Evolutionary conservation across 2,888 invertebrate genomes (phyloP).

Genomic region (Drosophila nr. medialis): DNA sequence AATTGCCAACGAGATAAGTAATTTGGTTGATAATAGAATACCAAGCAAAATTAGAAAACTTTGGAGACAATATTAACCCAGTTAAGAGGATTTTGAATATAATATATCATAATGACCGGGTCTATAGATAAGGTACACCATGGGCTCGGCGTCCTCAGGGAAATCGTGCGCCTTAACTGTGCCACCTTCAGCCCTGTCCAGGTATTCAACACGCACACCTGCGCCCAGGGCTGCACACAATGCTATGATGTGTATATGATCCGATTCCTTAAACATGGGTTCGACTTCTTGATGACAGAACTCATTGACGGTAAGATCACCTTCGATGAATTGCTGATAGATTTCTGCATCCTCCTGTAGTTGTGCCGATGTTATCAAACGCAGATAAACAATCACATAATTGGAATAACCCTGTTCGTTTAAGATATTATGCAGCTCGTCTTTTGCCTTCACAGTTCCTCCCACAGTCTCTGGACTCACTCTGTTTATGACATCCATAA

Average conservation of each 20-base stretch:
- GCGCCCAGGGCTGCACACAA: constrained; percentile 94
- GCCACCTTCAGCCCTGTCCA: constrained; percentile 96
- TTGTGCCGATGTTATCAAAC: constrained; percentile 97
- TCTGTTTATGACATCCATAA: constrained; percentile 95
- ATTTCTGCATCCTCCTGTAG: constrained; percentile 97
- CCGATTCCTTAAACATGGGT: constrained; percentile 89
- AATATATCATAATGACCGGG: constrained; percentile 99
- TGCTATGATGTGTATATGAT: constrained; percentile 99
- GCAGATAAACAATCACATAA: constrained; percentile 96
- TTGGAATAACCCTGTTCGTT: constrained; percentile 97
- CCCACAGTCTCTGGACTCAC: constrained; percentile 86
- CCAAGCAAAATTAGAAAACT: neutral
- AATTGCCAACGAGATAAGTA: neutral
- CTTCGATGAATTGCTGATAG: constrained; percentile 98
- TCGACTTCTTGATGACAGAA: constrained; percentile 91
- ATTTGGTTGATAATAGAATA: constrained; percentile 7
- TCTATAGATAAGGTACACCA: constrained; percentile 95
- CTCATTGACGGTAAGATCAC: constrained; percentile 94
- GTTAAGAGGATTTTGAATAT: constrained; percentile 87
- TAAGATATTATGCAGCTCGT: constrained; percentile 93
- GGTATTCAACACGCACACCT: constrained; percentile 97
- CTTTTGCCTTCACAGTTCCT: constrained; percentile 85
- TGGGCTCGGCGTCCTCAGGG: constrained; percentile 91
- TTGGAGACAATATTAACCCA: neutral
- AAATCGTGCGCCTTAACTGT: constrained; percentile 95